Evolutionary conservation across 2,888 invertebrate species (phyloP).

Genomic region (Acanthopleura granulata): DNA sequence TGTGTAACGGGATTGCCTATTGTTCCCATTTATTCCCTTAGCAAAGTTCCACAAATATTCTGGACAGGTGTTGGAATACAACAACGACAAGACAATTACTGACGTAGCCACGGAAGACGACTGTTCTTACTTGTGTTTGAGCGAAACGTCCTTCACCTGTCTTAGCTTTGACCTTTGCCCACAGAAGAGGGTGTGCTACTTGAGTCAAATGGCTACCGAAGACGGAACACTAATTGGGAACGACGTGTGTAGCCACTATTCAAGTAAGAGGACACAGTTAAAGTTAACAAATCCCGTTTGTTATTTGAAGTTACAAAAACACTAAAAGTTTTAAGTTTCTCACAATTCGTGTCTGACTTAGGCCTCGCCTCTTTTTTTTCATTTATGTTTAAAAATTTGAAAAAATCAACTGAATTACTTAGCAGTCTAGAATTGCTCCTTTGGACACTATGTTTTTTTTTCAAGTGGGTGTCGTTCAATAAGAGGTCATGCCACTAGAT

Average conservation of each 20-base stretch:
- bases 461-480: too few species aligned
- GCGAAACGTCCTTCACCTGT: slow-evolving; percentile 38
- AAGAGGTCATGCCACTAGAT: too few species aligned
- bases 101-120: slow-evolving; percentile 32
- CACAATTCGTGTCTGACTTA: too few species aligned
- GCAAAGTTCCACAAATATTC: slow-evolving; percentile 47
- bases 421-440: too few species aligned
- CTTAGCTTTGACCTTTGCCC: slow-evolving; percentile 52
- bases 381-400: too few species aligned
- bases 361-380: too few species aligned
- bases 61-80: slow-evolving; percentile 33
- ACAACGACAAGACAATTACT: slow-evolving; percentile 38
- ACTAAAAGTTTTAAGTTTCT: too few species aligned
- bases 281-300: too few species aligned
- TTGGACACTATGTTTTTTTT: too few species aligned
- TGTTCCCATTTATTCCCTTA: slow-evolving; percentile 25
- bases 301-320: too few species aligned
- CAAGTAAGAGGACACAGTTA: slow-evolving; percentile 30
- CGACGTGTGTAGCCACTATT: slow-evolving; percentile 40
- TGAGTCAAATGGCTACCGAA: slow-evolving; percentile 38
- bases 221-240: slow-evolving; percentile 28
- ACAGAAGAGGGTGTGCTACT: slow-evolving; percentile 34
- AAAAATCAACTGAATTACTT: too few species aligned
- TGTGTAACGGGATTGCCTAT: too few species aligned
- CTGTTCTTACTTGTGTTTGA: slow-evolving; percentile 45